Conservation (phyloP, 2,113 vertebrate genomes). For the Mystacornis crossleyi region DNA sequence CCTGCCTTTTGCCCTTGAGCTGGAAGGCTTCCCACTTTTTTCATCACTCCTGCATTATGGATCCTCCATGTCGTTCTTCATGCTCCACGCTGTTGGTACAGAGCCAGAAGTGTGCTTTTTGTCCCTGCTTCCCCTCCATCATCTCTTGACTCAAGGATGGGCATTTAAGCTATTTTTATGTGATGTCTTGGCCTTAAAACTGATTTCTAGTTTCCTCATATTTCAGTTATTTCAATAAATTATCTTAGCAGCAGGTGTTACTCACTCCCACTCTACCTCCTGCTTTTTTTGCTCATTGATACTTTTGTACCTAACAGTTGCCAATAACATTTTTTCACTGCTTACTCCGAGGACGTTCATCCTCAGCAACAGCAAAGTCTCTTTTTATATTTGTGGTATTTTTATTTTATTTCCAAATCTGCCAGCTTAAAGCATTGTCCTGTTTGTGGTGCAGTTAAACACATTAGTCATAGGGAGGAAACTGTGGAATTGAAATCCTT, state of each 20-base stretch:
- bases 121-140: background rate
- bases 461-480: background rate
- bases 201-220: background rate
- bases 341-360: background rate
- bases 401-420: background rate
- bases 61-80: background rate
- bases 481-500: background rate
- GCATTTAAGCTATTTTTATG: background rate
- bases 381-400: background rate
- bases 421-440: background rate
- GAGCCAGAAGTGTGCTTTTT: background rate
- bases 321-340: background rate
- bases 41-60: background rate
- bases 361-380: background rate
- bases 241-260: background rate
- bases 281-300: background rate
- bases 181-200: background rate
- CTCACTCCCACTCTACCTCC: background rate
- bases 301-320: background rate
- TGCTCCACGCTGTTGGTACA: background rate
- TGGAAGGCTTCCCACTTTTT: background rate
- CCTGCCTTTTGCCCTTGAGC: background rate
- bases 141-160: background rate
- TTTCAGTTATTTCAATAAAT: background rate
- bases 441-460: background rate